A percentile compares a stretch with the other conserved stretches of the same genome.
phyloP scores from a whole-genome alignment of 1,140 invertebrate genomes.

The Drosophila lacertosa region DNA sequence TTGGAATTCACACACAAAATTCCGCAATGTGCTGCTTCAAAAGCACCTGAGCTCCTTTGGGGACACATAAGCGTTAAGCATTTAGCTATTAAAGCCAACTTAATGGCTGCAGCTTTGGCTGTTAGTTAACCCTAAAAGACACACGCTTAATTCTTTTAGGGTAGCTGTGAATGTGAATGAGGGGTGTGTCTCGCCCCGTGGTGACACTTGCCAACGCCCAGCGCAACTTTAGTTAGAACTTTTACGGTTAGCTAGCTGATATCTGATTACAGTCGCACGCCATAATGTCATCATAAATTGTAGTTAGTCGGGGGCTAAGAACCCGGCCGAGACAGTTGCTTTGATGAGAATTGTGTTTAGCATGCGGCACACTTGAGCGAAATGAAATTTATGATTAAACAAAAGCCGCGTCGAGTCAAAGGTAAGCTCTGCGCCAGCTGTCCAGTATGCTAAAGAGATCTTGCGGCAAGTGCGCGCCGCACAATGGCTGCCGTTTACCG shows the following conservation, averaged over 20 bases:
- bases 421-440: constrained; percentile 45
- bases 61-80: not conserved
- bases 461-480: constrained; percentile 16
- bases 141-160: not conserved
- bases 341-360: constrained; percentile 11
- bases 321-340: constrained; percentile 29
- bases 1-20: not conserved
- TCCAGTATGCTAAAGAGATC: constrained; percentile 71
- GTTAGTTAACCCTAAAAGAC: not conserved
- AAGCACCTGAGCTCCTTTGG: not conserved
- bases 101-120: not conserved
- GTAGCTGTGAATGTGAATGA: constrained; percentile 9
- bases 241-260: constrained; percentile 14
- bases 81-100: not conserved
- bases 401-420: constrained; percentile 54
- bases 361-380: constrained; percentile 47
- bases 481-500: constrained; percentile 74
- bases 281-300: constrained; percentile 59
- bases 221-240: constrained; percentile 5
- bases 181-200: constrained; percentile 55
- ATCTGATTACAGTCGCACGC: constrained; percentile 50
- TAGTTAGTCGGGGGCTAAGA: constrained; percentile 45
- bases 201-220: constrained; percentile 44
- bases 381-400: constrained; percentile 78
- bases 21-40: not conserved